phyloP scores from a whole-genome alignment of 1,140 invertebrate species.

The Campodea augens region DNA sequence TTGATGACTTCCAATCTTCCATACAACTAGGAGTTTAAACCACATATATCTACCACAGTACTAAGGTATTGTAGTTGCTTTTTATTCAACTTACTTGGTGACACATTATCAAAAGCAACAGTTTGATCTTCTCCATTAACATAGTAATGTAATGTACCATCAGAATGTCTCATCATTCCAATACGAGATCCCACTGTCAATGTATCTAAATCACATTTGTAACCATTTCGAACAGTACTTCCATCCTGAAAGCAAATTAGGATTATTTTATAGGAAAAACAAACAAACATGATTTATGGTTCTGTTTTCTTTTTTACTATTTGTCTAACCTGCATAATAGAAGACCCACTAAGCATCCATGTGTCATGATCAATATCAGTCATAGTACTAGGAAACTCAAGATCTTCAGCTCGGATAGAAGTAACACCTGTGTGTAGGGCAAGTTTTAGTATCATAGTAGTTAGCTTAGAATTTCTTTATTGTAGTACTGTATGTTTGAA shows the following conservation, averaged over 20 bases:
- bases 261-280: not conserved
- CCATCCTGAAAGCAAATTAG: conserved; percentile 48
- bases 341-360: conserved; percentile 71
- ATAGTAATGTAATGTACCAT: conserved; percentile 73
- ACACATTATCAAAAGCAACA: conserved; percentile 58
- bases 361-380: conserved; percentile 82
- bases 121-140: conserved; percentile 81
- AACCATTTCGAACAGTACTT: conserved; percentile 58
- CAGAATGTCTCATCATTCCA: conserved; percentile 70
- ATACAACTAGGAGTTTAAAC: too few relatives aligned
- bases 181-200: conserved; percentile 52
- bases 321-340: conserved; percentile 27
- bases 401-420: conserved; percentile 64
- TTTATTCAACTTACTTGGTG: conserved; percentile 31
- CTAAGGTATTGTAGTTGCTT: too few relatives aligned
- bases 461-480: too few relatives aligned
- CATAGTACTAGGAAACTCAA: conserved; percentile 71
- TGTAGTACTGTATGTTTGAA: too few relatives aligned
- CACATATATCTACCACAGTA: too few relatives aligned
- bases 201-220: conserved; percentile 62
- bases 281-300: not conserved
- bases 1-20: too few relatives aligned
- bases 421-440: conserved; percentile 66
- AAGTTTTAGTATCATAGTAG: too few relatives aligned
- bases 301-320: not conserved